Conservation (phyloP, 2,888 invertebrate species). For the Pseudoips prasinana region DNA sequence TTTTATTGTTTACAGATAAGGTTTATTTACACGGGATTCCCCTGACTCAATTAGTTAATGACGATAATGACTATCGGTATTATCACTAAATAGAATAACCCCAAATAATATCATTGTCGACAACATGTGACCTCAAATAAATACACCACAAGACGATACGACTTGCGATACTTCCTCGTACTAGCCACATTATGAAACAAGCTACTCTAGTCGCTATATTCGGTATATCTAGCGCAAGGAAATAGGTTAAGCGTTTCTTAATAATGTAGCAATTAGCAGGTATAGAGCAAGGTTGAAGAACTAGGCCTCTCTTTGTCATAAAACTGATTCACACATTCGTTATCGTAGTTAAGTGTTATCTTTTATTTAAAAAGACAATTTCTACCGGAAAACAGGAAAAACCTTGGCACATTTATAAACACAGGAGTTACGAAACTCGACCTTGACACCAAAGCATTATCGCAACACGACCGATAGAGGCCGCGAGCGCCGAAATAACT, state of each 20-base stretch:
- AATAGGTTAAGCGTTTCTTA: slow-evolving; percentile 78
- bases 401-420: slow-evolving; percentile 66
- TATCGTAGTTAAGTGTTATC: slow-evolving; percentile 26
- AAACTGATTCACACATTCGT: slow-evolving; percentile 31
- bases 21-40: slow-evolving; percentile 20
- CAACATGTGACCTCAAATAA: slow-evolving; percentile 14
- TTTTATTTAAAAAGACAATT: slow-evolving; percentile 39
- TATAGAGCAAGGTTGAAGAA: slow-evolving; percentile 56
- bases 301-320: slow-evolving; percentile 49
- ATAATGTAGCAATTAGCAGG: slow-evolving; percentile 71
- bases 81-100: slow-evolving; percentile 13
- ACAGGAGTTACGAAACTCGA: slow-evolving; percentile 60
- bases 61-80: slow-evolving; percentile 12
- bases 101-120: slow-evolving; percentile 15
- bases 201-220: slow-evolving; percentile 45
- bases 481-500: slow-evolving; percentile 64
- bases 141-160: slow-evolving; percentile 11
- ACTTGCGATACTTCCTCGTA: slow-evolving; percentile 45
- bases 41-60: slow-evolving; percentile 21
- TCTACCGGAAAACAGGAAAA: slow-evolving; percentile 54
- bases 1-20: slow-evolving; percentile 4
- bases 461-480: slow-evolving; percentile 69
- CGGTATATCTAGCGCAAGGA: slow-evolving; percentile 60
- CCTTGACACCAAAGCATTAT: slow-evolving; percentile 79
- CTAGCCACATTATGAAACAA: slow-evolving; percentile 52